Base-by-base conservation (phyloP, 1,140 invertebrate species). In the Pseudomyrmex pallidus region DNA sequence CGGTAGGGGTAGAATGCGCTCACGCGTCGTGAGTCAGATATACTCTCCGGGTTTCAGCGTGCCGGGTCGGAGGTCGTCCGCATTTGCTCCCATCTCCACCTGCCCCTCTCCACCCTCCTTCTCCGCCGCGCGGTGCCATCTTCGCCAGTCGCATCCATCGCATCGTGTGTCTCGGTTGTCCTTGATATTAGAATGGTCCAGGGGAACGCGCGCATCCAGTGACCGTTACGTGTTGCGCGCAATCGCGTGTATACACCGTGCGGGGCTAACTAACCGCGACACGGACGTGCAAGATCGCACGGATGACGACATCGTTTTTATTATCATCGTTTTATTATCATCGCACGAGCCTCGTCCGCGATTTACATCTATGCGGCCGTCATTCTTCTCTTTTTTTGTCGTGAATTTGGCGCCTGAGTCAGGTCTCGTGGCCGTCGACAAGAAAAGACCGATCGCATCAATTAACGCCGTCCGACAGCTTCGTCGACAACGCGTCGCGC, bases 161-260 rank as follows among this genome's bases (percentile, higher is more conserved):
- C 74, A 64, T 74, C 52, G 68, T 85, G 82, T 84, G 76, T 87
- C 82, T 86, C 77, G 76, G 86, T 92, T 35, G 91, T 93, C 92
- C 92, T 93, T 93, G 92, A 93, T 93, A 93, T 93, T 92, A 93
- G 92, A 93, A 93, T 92, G 92, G 92, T 90, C 92, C 92, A 90
- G 85, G 87, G 88, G 85, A 90, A 90, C 88, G 89, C 85, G 89
- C 85, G 87, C 87, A 89, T 88, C 74, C 84, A 90, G 89, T 90
- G 87, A 92, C 91, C 92, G 92, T 91, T 93, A 91, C 89, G 85
- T 76, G 84, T 22, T 62, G 84, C 87, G 73, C 76, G 35, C 25
- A 35, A 50, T 12, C 63, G 54, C n/a, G 54, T 68, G 17, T 59
- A 54, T 54, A 57, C 48, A 57, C 48, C 35, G 35, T 35, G 86